phyloP scores from a whole-genome alignment of 2,797 vertebrate species.

The Neomorphus geoffroyi region DNA sequence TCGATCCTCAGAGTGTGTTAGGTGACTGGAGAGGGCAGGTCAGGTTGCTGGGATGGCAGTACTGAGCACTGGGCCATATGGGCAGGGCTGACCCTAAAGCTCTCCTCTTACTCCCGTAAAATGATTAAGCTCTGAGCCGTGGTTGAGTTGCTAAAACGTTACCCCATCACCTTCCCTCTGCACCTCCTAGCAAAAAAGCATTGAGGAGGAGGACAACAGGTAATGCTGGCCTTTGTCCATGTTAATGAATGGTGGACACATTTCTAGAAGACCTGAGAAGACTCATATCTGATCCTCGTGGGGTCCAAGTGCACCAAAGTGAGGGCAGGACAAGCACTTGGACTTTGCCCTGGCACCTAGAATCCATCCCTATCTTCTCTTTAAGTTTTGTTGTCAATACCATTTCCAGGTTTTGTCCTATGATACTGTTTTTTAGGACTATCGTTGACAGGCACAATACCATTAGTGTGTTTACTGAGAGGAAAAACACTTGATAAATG shows the following conservation, averaged over 20 bases:
- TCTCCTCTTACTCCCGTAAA: background rate
- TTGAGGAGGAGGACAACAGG: background rate
- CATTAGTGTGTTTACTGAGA: background rate
- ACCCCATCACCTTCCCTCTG: background rate
- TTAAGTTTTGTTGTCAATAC: background rate
- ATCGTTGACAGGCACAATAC: background rate
- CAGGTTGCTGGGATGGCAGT: background rate
- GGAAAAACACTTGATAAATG: background rate
- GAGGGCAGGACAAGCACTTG: background rate
- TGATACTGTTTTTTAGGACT: background rate
- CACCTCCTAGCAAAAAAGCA: background rate
- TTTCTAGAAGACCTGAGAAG: background rate
- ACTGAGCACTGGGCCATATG: background rate
- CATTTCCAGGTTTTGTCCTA: background rate
- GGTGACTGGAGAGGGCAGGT: background rate
- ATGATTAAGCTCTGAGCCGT: background rate
- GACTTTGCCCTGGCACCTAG: background rate
- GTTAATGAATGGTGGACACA: background rate
- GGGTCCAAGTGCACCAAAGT: background rate
- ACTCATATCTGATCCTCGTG: background rate
- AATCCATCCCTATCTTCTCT: background rate
- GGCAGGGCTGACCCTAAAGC: background rate
- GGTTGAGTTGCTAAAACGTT: background rate
- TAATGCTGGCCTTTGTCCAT: background rate
- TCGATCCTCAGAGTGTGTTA: background rate